These are phyloP conservation scores for Copsychus sechellarum DNA, from an alignment of 2,113 vertebrate species.

Conservation along the genomic window DNA sequence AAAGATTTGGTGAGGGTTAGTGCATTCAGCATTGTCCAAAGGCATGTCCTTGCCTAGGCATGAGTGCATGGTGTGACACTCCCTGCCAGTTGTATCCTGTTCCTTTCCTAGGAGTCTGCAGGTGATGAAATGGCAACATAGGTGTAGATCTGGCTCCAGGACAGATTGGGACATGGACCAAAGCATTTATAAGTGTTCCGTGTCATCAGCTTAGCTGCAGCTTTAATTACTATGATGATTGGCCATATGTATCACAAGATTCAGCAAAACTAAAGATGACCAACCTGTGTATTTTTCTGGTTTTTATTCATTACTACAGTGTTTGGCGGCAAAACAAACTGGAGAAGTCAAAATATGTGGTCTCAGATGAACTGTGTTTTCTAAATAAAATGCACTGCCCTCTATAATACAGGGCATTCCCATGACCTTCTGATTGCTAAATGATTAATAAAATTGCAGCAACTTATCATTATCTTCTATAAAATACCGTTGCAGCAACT, in stretches of 20 bases:
- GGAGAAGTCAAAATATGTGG: not conserved
- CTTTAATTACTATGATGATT: not conserved
- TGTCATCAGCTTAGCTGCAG: not conserved
- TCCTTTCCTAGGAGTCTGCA: not conserved
- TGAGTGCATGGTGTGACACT: too few relatives aligned
- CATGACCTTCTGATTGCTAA: not conserved
- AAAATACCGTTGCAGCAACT: not conserved
- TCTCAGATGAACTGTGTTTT: not conserved
- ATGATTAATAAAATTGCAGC: not conserved
- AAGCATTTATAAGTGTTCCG: not conserved
- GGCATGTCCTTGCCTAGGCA: not conserved
- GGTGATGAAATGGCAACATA: not conserved
- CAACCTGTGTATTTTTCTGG: not conserved
- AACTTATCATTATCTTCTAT: not conserved
- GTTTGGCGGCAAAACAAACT: not conserved
- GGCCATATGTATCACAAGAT: not conserved
- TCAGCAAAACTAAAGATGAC: not conserved
- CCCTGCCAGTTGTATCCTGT: not conserved
- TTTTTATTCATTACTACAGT: not conserved
- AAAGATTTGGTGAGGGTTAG: not conserved
- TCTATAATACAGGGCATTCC: not conserved
- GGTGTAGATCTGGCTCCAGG: not conserved
- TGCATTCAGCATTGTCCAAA: not conserved
- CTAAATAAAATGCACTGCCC: not conserved
- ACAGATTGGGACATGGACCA: not conserved